A percentile compares a stretch with the other conserved stretches of the same genome.
These are phyloP conservation scores for Lophura swinhoii DNA, from an alignment of 2,797 vertebrate species.

Conservation along the genomic window DNA sequence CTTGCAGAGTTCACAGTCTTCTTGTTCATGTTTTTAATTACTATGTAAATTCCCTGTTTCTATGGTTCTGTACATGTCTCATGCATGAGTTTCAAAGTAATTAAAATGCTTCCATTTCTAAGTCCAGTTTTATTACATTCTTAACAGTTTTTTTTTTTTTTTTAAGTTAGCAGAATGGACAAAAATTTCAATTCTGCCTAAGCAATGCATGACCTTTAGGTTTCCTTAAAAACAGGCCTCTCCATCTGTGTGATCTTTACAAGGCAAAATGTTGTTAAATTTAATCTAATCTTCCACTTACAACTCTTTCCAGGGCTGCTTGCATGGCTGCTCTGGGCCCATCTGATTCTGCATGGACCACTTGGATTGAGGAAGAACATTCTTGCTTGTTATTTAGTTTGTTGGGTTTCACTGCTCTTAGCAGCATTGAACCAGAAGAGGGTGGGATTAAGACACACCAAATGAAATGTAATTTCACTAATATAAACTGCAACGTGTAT, in stretches of 20 bases:
- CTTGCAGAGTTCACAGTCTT: not conserved
- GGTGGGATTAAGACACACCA: not conserved
- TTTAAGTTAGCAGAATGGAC: slow-evolving; percentile 27
- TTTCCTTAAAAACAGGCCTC: slow-evolving; percentile 23
- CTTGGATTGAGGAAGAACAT: not conserved
- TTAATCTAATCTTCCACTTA: slow-evolving; percentile 4
- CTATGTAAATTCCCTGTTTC: not conserved
- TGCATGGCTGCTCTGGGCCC: not conserved
- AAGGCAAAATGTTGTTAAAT: slow-evolving; percentile 11
- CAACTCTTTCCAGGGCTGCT: not conserved
- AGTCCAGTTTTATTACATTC: slow-evolving; percentile 54
- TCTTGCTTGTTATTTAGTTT: not conserved
- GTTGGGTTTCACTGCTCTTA: not conserved
- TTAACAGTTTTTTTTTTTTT: slow-evolving; percentile 18
- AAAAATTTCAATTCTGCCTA: slow-evolving; percentile 55
- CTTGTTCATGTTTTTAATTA: not conserved
- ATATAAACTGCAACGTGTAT: not conserved
- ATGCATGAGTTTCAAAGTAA: slow-evolving; percentile 14
- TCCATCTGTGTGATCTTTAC: slow-evolving; percentile 48
- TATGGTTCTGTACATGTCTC: not conserved
- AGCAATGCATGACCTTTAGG: slow-evolving; percentile 49
- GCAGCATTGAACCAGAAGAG: not conserved
- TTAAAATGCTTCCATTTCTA: slow-evolving; percentile 21
- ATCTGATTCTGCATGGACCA: not conserved
- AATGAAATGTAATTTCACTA: not conserved